Evolutionary conservation across 2,113 vertebrate genomes (phyloP).

Genomic region (Paraplagusia blochii): DNA sequence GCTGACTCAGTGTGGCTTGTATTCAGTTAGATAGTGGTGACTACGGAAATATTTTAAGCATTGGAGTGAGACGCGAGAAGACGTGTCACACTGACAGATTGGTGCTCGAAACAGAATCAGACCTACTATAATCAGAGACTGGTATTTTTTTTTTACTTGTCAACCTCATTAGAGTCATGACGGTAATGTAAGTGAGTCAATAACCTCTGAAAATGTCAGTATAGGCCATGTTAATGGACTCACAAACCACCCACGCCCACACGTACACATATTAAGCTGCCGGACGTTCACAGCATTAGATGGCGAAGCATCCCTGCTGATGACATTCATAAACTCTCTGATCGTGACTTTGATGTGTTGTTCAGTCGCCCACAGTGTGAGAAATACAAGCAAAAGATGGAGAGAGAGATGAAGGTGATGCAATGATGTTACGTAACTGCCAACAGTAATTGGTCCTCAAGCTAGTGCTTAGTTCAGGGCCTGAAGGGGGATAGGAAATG

Average conservation of each 20-base stretch:
- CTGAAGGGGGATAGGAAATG: conserved; percentile 23
- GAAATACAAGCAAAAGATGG: conserved; percentile 12
- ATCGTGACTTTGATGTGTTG: conserved; percentile 48
- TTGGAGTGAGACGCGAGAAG: too few relatives aligned
- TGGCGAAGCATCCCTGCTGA: conserved; percentile 36
- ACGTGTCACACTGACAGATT: not conserved
- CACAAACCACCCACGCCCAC: conserved; percentile 36
- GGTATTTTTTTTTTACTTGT: not conserved
- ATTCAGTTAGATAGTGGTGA: too few relatives aligned
- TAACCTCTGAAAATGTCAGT: conserved; percentile 39
- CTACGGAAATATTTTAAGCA: too few relatives aligned
- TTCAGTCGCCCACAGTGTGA: conserved; percentile 32
- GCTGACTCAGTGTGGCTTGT: too few relatives aligned
- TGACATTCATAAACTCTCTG: conserved; percentile 38
- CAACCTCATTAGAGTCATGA: conserved; percentile 8
- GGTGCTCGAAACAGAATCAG: not conserved
- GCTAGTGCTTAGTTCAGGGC: conserved; percentile 19
- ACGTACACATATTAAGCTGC: conserved; percentile 6
- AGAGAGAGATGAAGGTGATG: conserved; percentile 27
- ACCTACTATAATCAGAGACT: not conserved
- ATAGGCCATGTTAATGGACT: conserved; percentile 42
- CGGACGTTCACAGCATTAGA: conserved; percentile 27
- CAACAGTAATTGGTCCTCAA: conserved; percentile 21
- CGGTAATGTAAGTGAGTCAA: conserved; percentile 50
- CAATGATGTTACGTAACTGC: conserved; percentile 25